A percentile compares a stretch with the other conserved stretches of the same genome.
Conservation (phyloP, 2,888 invertebrate genomes). For the Metallyticus violacea region DNA sequence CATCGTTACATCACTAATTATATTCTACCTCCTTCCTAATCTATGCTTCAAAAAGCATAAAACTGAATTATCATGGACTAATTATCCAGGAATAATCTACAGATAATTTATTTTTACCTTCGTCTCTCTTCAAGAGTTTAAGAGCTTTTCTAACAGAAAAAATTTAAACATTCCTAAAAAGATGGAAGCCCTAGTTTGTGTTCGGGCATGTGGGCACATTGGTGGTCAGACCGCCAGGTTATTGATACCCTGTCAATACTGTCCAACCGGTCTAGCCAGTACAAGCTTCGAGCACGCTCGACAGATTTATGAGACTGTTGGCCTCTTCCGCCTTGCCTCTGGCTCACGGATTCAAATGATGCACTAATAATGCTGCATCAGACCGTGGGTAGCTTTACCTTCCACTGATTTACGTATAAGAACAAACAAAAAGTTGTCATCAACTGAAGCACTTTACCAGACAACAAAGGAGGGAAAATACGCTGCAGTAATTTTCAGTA, state of each 20-base stretch:
- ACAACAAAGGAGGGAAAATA: neutral
- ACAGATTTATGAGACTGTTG: neutral
- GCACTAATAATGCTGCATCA: neutral
- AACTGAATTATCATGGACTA: too few relatives aligned
- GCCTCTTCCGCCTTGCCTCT: neutral
- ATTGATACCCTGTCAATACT: neutral
- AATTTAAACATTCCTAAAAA: too few relatives aligned
- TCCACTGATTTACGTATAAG: too few relatives aligned
- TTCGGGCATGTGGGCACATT: neutral
- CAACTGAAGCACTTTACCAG: neutral
- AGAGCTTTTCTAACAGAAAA: too few relatives aligned
- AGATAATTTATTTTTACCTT: too few relatives aligned
- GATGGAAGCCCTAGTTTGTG: too few relatives aligned
- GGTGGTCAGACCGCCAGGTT: neutral
- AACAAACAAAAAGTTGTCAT: neutral
- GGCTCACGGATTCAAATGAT: neutral
- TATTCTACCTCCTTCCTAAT: too few relatives aligned
- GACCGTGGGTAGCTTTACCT: neutral
- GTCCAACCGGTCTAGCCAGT: neutral
- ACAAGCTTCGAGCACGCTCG: neutral
- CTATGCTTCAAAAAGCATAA: too few relatives aligned
- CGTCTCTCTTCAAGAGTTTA: too few relatives aligned
- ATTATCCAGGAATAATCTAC: too few relatives aligned
- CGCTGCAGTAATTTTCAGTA: neutral
- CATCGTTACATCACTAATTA: too few relatives aligned